Evolutionary conservation across 2,797 vertebrate species (phyloP).

Genomic region (Neostethus bicornis): DNA sequence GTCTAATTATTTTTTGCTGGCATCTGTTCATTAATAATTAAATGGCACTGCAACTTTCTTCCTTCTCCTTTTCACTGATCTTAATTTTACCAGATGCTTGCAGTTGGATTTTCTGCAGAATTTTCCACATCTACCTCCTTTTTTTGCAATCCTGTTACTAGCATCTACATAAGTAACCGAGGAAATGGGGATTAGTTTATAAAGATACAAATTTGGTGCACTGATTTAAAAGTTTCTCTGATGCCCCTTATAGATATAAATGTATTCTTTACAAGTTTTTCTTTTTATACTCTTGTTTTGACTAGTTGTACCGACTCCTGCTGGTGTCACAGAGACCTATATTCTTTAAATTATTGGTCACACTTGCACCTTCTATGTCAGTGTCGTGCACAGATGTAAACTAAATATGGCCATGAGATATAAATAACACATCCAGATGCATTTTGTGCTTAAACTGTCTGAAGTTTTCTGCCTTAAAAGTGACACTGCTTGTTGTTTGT

Average conservation of each 20-base stretch:
- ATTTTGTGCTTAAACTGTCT: conserved; percentile 5
- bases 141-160: conserved; percentile 48
- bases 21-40: background rate
- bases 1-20: background rate
- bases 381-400: conserved; percentile 8
- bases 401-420: conserved; percentile 26
- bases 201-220: conserved; percentile 47
- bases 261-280: conserved; percentile 1
- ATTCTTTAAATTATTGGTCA: conserved; percentile 49
- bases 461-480: background rate
- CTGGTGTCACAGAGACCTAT: conserved; percentile 53
- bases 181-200: conserved; percentile 32
- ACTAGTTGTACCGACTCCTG: conserved; percentile 63
- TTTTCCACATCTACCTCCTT: conserved; percentile 22
- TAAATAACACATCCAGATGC: conserved; percentile 15
- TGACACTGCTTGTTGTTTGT: background rate
- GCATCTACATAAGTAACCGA: conserved; percentile 61
- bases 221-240: conserved; percentile 50
- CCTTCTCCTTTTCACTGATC: background rate
- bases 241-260: conserved; percentile 12
- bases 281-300: conserved; percentile 28
- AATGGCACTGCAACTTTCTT: background rate
- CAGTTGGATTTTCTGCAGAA: background rate
- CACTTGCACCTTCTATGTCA: conserved; percentile 40
- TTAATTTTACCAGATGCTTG: background rate